phyloP scores from a whole-genome alignment of 1,140 invertebrate species.

The Drosophila trapezifrons region DNA sequence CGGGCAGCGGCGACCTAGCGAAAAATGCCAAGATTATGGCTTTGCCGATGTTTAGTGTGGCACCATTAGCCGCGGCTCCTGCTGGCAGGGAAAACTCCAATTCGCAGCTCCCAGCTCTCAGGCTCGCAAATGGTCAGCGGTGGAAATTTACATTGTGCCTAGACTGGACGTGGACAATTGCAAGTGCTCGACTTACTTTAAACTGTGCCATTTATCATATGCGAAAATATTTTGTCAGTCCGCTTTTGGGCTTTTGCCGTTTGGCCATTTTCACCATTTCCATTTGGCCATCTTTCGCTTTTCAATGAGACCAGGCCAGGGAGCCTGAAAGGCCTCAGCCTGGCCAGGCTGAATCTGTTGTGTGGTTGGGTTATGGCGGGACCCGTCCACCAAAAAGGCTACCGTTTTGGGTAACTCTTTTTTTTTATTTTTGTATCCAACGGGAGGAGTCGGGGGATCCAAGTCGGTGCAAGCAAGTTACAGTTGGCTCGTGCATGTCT shows the following conservation, averaged over 20 bases:
- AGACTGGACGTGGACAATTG: slow-evolving; percentile 63
- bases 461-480: slow-evolving; percentile 10
- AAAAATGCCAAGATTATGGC: slow-evolving; percentile 48
- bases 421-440: background rate
- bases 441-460: slow-evolving; percentile 9
- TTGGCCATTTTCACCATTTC: slow-evolving; percentile 75
- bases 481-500: slow-evolving; percentile 61
- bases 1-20: slow-evolving; percentile 53
- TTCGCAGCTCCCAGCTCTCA: slow-evolving; percentile 4
- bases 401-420: slow-evolving; percentile 51
- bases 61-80: slow-evolving; percentile 40
- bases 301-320: slow-evolving; percentile 51
- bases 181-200: slow-evolving; percentile 72
- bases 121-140: slow-evolving; percentile 55
- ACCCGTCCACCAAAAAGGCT: slow-evolving; percentile 63
- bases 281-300: slow-evolving; percentile 70
- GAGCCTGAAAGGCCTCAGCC: background rate
- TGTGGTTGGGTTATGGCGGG: slow-evolving; percentile 40
- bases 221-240: slow-evolving; percentile 77
- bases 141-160: slow-evolving; percentile 74
- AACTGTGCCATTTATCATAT: slow-evolving; percentile 82
- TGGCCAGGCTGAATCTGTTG: slow-evolving; percentile 36
- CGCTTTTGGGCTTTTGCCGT: slow-evolving; percentile 67
- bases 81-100: slow-evolving; percentile 24
- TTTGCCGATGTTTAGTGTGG: slow-evolving; percentile 38